phyloP scores from a whole-genome alignment of 2,888 invertebrate genomes.

The Mactromeris polynyma region DNA sequence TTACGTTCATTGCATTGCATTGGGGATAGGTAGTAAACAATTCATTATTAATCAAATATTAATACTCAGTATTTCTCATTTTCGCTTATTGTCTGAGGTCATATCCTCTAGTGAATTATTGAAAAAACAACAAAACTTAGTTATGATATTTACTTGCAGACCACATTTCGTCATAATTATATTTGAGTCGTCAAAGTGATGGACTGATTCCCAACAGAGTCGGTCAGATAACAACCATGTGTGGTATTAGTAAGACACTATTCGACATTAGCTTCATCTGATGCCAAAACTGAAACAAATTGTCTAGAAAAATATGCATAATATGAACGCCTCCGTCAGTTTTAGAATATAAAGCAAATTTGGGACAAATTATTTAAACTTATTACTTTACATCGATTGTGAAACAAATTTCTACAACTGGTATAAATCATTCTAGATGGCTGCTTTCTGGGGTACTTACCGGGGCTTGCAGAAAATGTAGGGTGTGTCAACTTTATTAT shows the following conservation, averaged over 20 bases:
- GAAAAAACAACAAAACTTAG: conserved; percentile 3
- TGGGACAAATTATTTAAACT: too few relatives aligned
- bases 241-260: background rate
- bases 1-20: too few relatives aligned
- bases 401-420: too few relatives aligned
- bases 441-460: too few relatives aligned
- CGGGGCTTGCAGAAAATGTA: too few relatives aligned
- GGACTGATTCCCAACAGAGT: background rate
- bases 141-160: background rate
- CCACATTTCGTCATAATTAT: background rate
- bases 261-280: background rate
- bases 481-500: too few relatives aligned
- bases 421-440: too few relatives aligned
- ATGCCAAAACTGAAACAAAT: background rate
- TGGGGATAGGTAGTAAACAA: too few relatives aligned
- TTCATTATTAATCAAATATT: background rate
- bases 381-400: too few relatives aligned
- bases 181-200: background rate
- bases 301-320: background rate
- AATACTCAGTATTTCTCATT: background rate
- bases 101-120: background rate
- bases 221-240: background rate
- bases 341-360: too few relatives aligned
- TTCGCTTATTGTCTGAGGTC: background rate
- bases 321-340: background rate